Conservation (phyloP, 2,888 invertebrate species). For the Gonocerus acuteangulatus region DNA sequence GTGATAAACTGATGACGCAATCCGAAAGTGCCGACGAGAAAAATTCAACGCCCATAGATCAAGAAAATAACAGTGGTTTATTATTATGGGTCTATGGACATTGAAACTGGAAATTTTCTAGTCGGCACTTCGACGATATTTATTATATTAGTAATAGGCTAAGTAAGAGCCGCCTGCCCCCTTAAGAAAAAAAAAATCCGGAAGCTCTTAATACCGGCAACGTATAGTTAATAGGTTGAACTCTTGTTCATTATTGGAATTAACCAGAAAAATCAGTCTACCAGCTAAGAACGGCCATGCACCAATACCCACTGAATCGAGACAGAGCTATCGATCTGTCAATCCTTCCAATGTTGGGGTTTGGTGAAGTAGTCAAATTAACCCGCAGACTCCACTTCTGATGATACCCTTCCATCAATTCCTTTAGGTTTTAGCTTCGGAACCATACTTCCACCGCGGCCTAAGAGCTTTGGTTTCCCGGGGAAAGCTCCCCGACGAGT, state of each 20-base stretch:
- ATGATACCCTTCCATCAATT: slow-evolving; percentile 63
- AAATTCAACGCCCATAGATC: too few relatives aligned
- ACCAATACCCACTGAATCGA: slow-evolving; percentile 62
- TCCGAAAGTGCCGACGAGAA: too few relatives aligned
- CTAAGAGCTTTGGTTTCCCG: neutral
- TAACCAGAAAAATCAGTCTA: slow-evolving; percentile 66
- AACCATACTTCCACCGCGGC: slow-evolving; percentile 52
- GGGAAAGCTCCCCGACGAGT: slow-evolving; percentile 22
- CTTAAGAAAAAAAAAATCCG: slow-evolving; percentile 48
- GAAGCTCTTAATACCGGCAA: slow-evolving; percentile 31
- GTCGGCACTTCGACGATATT: too few relatives aligned
- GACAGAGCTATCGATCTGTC: slow-evolving; percentile 54
- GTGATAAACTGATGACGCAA: too few relatives aligned
- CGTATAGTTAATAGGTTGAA: slow-evolving; percentile 45
- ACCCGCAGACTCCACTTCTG: slow-evolving; percentile 64
- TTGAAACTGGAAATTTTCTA: too few relatives aligned
- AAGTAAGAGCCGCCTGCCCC: slow-evolving; percentile 54
- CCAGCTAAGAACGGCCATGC: slow-evolving; percentile 66
- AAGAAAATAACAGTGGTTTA: too few relatives aligned
- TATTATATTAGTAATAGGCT: too few relatives aligned
- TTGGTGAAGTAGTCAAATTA: slow-evolving; percentile 53
- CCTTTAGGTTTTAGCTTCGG: slow-evolving; percentile 56
- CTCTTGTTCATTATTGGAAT: slow-evolving; percentile 59
- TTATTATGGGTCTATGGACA: too few relatives aligned
- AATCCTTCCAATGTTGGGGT: slow-evolving; percentile 32